Percentiles rank a stretch among this genome's conserved stretches.
Conservation (phyloP, 2,113 vertebrate species). For the Melanocharis versteri region DNA sequence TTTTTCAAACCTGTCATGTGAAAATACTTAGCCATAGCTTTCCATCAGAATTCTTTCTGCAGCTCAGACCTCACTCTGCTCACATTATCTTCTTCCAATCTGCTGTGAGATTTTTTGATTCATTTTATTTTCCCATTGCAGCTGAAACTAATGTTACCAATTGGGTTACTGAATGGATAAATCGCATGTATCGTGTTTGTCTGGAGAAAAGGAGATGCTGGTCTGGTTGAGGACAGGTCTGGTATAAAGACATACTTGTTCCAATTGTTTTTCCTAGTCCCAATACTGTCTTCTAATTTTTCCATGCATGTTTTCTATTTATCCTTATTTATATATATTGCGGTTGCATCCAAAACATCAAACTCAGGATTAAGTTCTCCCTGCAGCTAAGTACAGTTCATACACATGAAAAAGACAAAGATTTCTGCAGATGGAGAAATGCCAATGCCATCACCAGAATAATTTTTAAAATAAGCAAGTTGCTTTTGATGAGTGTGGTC, state of each 20-base stretch:
- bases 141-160: background rate
- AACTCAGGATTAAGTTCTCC: background rate
- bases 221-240: background rate
- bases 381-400: background rate
- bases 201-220: background rate
- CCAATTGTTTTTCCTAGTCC: background rate
- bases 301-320: background rate
- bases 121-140: background rate
- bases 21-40: background rate
- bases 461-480: background rate
- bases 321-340: background rate
- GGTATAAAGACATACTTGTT: background rate
- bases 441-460: background rate
- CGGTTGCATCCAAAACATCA: background rate
- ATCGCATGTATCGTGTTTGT: rapidly evolving
- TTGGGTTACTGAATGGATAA: background rate
- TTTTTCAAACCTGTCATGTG: background rate
- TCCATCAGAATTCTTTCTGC: background rate
- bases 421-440: background rate
- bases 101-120: background rate
- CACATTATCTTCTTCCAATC: background rate
- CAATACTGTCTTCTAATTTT: background rate
- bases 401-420: background rate
- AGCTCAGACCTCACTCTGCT: background rate
- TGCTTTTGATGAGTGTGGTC: background rate